Evolutionary conservation across 2,888 invertebrate species (phyloP).

Genomic region (Loripinus fragilis): DNA sequence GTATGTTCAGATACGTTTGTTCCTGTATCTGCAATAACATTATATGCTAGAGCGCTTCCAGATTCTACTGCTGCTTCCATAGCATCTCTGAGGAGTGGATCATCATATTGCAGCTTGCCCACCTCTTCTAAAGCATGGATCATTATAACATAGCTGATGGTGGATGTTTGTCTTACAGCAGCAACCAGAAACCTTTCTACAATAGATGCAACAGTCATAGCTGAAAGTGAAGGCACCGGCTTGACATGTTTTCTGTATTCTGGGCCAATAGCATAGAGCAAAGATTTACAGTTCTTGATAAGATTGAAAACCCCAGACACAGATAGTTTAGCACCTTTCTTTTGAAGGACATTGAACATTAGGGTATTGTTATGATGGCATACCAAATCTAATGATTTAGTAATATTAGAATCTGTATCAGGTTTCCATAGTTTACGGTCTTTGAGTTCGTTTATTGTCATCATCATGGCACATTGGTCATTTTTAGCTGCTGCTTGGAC

Average conservation of each 20-base stretch:
- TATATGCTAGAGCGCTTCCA: neutral
- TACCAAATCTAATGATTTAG: neutral
- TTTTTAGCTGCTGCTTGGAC: neutral
- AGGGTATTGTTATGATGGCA: neutral
- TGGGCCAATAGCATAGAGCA: neutral
- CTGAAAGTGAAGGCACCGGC: neutral
- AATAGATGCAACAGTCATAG: neutral
- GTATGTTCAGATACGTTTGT: neutral
- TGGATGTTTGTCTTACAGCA: neutral
- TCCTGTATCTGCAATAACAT: neutral
- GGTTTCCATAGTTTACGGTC: neutral
- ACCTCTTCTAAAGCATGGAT: constrained; percentile 12
- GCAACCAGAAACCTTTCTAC: neutral
- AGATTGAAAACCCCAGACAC: neutral
- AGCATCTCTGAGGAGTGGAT: neutral
- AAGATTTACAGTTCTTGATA: neutral
- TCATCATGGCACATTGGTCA: neutral
- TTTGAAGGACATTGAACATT: constrained; percentile 14
- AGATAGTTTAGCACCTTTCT: constrained; percentile 11
- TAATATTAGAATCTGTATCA: neutral
- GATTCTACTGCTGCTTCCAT: neutral
- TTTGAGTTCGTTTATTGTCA: constrained; percentile 19
- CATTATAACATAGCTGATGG: neutral
- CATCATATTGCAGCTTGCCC: neutral
- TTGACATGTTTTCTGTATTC: neutral